Evolutionary conservation across 37 sponge, comb jelly and placozoan genomes (phyloP).

Genomic region (Aphrocallistes beatrix): DNA sequence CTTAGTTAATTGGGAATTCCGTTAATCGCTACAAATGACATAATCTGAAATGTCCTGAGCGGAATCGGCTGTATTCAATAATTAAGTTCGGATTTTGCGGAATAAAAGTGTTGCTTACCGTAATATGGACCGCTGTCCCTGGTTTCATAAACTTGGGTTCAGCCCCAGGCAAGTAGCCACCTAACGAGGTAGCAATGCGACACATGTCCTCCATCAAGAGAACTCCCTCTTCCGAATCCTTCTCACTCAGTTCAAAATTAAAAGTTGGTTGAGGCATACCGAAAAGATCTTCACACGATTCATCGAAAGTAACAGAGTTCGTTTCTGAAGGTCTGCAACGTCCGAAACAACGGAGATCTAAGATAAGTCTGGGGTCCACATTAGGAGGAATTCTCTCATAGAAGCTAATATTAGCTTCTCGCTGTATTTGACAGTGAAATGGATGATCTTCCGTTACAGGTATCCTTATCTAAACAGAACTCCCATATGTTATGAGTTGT

Average conservation of each 20-base stretch:
- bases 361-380: slow-evolving; percentile 35
- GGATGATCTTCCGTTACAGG: slow-evolving; percentile 28
- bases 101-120: slow-evolving; percentile 29
- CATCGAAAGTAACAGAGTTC: slow-evolving; percentile 29
- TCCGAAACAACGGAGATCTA: slow-evolving; percentile 43
- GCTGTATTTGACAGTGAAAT: slow-evolving; percentile 38
- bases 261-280: slow-evolving; percentile 53
- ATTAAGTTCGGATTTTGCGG: no score
- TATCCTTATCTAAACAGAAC: slow-evolving; percentile 28
- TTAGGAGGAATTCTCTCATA: slow-evolving; percentile 29
- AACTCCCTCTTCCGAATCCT: slow-evolving; percentile 6
- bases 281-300: slow-evolving; percentile 21
- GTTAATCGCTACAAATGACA: no score
- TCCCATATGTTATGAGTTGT: no score
- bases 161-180: slow-evolving; percentile 37
- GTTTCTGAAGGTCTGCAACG: background rate
- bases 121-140: slow-evolving; percentile 33
- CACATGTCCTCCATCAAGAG: slow-evolving; percentile 41
- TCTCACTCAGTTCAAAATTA: slow-evolving; percentile 16
- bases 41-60: no score
- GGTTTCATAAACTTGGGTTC: slow-evolving; percentile 33
- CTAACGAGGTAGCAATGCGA: slow-evolving; percentile 26
- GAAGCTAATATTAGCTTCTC: slow-evolving; percentile 21
- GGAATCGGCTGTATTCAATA: no score
- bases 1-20: no score